A percentile compares a stretch with the other conserved stretches of the same genome.
These are phyloP conservation scores for Bos javanicus DNA, from an alignment of 2,113 vertebrate species.

Conservation along the genomic window DNA sequence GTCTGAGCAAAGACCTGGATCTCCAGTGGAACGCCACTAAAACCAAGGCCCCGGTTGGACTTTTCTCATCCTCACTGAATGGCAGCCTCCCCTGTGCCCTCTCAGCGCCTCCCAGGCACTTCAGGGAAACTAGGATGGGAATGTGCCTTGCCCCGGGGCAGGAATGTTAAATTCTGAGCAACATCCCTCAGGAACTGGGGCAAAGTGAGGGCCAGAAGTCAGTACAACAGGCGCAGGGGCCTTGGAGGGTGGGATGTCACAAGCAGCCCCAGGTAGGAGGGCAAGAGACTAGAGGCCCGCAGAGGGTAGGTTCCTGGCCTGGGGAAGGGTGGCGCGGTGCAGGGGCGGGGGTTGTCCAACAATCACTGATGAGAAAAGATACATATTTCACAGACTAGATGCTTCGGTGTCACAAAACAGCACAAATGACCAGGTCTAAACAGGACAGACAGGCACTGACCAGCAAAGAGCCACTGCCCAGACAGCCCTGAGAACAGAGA, in stretches of 20 bases:
- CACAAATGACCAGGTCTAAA: not conserved
- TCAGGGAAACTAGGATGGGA: not conserved
- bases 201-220: not conserved
- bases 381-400: not conserved
- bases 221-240: not conserved
- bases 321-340: not conserved
- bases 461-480: not conserved
- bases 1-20: not conserved
- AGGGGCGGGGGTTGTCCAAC: not conserved
- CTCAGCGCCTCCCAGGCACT: not conserved
- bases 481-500: not conserved
- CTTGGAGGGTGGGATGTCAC: not conserved
- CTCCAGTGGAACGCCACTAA: not conserved
- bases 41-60: not conserved
- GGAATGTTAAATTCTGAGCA: not conserved
- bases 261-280: not conserved
- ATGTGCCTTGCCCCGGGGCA: fast-evolving
- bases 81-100: not conserved
- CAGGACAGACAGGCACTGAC: not conserved
- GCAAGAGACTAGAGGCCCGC: not conserved
- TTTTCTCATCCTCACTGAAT: not conserved
- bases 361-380: not conserved
- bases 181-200: not conserved
- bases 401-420: not conserved
- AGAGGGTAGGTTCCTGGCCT: not conserved